These are phyloP conservation scores for Pristionchus maxplancki DNA, from an alignment of 2,888 invertebrate species.

Conservation along the genomic window DNA sequence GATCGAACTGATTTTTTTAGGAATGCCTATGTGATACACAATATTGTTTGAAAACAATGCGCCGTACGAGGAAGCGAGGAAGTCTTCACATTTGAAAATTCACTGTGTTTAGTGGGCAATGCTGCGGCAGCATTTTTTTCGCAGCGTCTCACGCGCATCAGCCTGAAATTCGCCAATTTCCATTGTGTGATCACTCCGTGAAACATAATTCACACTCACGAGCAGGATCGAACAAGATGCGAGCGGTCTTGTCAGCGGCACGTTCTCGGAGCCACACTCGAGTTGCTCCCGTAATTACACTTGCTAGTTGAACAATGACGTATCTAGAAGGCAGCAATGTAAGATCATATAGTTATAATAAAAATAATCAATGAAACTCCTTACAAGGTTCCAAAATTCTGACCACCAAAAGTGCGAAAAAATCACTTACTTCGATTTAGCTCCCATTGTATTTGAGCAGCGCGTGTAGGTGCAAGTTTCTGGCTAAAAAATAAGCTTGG, in stretches of 20 bases:
- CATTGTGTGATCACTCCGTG: no score
- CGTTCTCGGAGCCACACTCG: constrained; percentile 74
- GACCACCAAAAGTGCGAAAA: neutral
- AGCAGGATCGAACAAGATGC: constrained; percentile 75
- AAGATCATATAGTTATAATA: neutral
- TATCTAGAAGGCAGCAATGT: constrained; percentile 64
- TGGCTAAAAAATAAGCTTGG: neutral
- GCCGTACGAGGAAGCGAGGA: no score
- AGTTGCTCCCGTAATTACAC: constrained; percentile 73
- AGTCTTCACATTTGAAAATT: no score
- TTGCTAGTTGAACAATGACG: constrained; percentile 73
- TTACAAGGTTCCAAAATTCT: no score
- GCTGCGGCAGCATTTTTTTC: no score
- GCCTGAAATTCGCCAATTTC: no score
- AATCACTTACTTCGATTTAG: constrained; percentile 73
- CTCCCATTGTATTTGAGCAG: constrained; percentile 69
- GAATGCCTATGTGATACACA: no score
- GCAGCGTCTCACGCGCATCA: no score
- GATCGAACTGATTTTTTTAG: no score
- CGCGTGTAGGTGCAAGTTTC: neutral
- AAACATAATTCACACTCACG: no score
- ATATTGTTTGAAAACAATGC: neutral
- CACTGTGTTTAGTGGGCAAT: no score
- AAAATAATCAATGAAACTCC: neutral
- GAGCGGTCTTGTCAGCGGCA: constrained; percentile 72